Evolutionary conservation across 2,888 invertebrate genomes (phyloP), one percentile per base, ranked within the genome.

Genomic region (Clostera curtula): DNA sequence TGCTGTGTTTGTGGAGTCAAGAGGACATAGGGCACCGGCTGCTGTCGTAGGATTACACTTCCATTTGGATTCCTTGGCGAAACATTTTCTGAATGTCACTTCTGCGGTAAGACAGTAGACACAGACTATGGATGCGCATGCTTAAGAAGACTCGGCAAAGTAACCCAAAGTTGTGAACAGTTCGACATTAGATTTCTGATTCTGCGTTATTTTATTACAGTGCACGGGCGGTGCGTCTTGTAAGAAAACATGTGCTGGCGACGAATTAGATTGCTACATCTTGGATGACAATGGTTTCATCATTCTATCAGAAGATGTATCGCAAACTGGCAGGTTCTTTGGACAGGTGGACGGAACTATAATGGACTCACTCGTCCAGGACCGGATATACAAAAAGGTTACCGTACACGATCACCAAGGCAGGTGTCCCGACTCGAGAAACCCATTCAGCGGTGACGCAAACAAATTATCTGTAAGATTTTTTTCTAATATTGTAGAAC

Each of bases 241-340:
- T 57, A 91, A 90, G 56, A 93, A 93, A 56, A 94, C 92, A 1
- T 95, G 95, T 56, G 93, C 93, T 8, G 93, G 93, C 5, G 92
- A 93, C 40, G 93, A 93, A 47, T 76, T 96, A 12, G 95, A 96
- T 62, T 97, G 97, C 67, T 97, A 96, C 63, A 91, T 97, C 16
- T 80, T 97, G 29, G 97, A 97, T 63, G 96, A 97, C 73, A 96
- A 95, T 65, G 97, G 97, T 7, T 97, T 96, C 67, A 92, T 97
- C 26, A 91, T 97, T 27, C 89, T 96, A 18, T 96, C 96, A 0
- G 95, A 96, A 70, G 91, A 92, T 43, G 86, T 88, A 15, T 89
- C 93, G 19, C 93, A 96, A 54, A 95, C 95, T 1, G 97, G 97
- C 1, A 88, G 91, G 56, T 97, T 97, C 75, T 97, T 97, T 57